phyloP scores from a whole-genome alignment of 1,140 invertebrate genomes.

The Tetramorium alpestre region DNA sequence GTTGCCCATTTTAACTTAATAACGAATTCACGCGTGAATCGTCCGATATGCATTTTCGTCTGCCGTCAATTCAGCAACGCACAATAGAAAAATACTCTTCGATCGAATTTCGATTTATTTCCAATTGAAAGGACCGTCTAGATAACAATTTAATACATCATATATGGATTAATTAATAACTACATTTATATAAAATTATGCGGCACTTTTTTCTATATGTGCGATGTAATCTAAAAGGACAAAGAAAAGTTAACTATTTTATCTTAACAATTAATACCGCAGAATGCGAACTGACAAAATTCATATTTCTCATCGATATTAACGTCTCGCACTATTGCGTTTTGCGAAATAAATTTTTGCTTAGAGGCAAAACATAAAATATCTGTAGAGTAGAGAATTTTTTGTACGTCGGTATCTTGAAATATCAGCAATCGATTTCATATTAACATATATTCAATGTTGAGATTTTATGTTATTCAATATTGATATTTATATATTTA shows the following conservation, averaged over 20 bases:
- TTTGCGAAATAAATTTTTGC: neutral
- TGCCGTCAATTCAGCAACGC: neutral
- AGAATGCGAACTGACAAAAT: neutral
- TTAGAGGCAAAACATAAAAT: neutral
- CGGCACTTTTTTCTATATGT: neutral
- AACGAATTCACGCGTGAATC: constrained; percentile 46
- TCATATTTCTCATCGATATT: neutral
- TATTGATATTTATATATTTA: neutral
- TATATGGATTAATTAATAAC: neutral
- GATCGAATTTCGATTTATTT: constrained; percentile 24
- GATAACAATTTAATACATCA: constrained; percentile 13
- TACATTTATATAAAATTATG: neutral
- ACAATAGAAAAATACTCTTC: constrained; percentile 2
- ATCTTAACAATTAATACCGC: neutral
- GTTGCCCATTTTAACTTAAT: constrained; percentile 25
- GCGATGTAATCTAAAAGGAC: neutral
- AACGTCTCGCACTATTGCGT: neutral
- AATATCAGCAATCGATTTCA: neutral
- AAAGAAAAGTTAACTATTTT: neutral
- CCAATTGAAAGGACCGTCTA: neutral
- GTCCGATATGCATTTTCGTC: constrained; percentile 10
- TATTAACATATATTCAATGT: neutral
- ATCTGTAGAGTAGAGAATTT: neutral
- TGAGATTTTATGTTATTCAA: neutral
- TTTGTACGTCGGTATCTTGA: neutral